phyloP scores from a whole-genome alignment of 2,888 invertebrate genomes.

The Tetragnatha montana region DNA sequence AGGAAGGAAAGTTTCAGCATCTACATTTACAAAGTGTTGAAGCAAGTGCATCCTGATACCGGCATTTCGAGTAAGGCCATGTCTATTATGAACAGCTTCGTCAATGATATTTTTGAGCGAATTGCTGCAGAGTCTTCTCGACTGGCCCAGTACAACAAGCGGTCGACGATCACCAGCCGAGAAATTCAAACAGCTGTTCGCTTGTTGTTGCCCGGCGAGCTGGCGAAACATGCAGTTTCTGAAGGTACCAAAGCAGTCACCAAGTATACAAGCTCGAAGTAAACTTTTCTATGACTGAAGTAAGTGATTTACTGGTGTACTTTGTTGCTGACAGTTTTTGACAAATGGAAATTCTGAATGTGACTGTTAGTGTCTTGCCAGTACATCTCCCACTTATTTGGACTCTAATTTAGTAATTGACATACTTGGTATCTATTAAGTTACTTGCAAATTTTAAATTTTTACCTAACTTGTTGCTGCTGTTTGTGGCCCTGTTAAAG shows the following conservation, averaged over 20 bases:
- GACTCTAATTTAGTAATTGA: too few species aligned
- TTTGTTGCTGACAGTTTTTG: too few species aligned
- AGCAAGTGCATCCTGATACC: slow-evolving; percentile 66
- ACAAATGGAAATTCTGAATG: too few species aligned
- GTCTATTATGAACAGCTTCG: slow-evolving; percentile 70
- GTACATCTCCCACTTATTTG: too few species aligned
- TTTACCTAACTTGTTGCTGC: too few species aligned
- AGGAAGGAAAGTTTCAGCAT: slow-evolving; percentile 73
- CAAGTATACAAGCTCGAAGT: slow-evolving; percentile 67
- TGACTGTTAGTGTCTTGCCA: too few species aligned
- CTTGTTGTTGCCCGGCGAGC: slow-evolving; percentile 63
- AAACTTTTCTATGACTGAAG: slow-evolving; percentile 1
- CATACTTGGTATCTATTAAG: too few species aligned
- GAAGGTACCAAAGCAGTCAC: slow-evolving; percentile 67
- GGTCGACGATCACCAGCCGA: slow-evolving; percentile 61
- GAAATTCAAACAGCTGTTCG: slow-evolving; percentile 69
- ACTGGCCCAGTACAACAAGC: slow-evolving; percentile 58
- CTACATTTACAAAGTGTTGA: slow-evolving; percentile 65
- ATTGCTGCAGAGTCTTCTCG: slow-evolving; percentile 66
- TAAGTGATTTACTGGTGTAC: not conserved
- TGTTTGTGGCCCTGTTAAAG: too few species aligned
- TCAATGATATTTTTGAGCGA: slow-evolving; percentile 69
- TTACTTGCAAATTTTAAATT: too few species aligned
- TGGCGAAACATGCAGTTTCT: slow-evolving; percentile 65
- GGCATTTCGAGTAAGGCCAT: slow-evolving; percentile 67